phyloP scores from a whole-genome alignment of 2,797 vertebrate species.

The Knipowitschia caucasica region DNA sequence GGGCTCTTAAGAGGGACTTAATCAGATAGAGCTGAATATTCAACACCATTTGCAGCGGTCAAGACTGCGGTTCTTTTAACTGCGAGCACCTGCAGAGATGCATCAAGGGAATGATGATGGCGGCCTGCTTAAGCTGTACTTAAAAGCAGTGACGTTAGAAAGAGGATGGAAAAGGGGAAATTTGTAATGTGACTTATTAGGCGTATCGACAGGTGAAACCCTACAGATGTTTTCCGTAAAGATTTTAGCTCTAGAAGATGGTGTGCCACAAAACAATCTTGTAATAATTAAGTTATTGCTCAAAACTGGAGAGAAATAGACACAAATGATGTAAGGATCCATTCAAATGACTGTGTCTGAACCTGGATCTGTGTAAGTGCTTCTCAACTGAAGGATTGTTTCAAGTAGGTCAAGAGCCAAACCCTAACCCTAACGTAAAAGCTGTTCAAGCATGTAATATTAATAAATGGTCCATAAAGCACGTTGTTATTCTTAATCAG shows the following conservation, averaged over 20 bases:
- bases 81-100: conserved; percentile 59
- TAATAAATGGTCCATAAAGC: too few species aligned
- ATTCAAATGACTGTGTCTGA: too few species aligned
- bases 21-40: conserved; percentile 75
- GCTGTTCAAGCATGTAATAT: too few species aligned
- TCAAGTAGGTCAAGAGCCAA: too few species aligned
- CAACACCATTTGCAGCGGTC: conserved; percentile 67
- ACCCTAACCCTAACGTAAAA: too few species aligned
- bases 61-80: conserved; percentile 48
- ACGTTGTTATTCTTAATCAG: too few species aligned
- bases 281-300: background rate
- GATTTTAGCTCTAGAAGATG: background rate
- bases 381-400: too few species aligned
- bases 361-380: too few species aligned
- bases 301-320: background rate
- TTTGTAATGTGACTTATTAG: conserved; percentile 1
- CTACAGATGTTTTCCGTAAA: background rate
- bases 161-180: conserved; percentile 4
- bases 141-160: conserved; percentile 34
- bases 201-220: background rate
- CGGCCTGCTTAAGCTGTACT: conserved; percentile 45
- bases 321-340: too few species aligned
- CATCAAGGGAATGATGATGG: conserved; percentile 35
- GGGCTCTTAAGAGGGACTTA: conserved; percentile 72
- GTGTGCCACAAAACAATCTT: background rate